These are phyloP conservation scores for Chromis chromis DNA, from an alignment of 2,797 vertebrate genomes.

Conservation along the genomic window DNA sequence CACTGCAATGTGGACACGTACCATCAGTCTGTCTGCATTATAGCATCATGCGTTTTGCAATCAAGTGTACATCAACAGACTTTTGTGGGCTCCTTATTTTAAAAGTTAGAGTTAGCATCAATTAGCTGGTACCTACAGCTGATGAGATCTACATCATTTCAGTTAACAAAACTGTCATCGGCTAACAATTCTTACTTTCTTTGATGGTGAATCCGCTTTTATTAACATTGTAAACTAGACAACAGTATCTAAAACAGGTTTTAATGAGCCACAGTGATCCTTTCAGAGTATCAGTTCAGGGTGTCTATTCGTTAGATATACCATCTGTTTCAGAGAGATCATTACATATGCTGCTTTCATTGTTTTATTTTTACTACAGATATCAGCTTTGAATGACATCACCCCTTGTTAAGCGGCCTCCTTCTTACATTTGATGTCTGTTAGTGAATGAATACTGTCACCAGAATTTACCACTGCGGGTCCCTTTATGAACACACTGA, in stretches of 20 bases:
- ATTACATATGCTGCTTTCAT: conserved; percentile 9
- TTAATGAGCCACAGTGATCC: neutral
- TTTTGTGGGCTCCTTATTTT: neutral
- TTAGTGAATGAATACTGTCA: conserved; percentile 18
- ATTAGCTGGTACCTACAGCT: neutral
- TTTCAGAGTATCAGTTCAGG: neutral
- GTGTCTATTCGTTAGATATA: neutral
- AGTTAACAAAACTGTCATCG: no score
- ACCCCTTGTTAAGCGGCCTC: conserved; percentile 15
- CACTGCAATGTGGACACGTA: no score
- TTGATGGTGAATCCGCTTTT: neutral
- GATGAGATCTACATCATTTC: no score
- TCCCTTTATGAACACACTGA: conserved; percentile 35
- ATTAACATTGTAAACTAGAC: neutral
- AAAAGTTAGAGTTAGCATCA: neutral
- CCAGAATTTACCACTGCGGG: neutral
- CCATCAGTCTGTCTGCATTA: no score
- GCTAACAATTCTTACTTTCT: neutral
- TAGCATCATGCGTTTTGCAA: no score
- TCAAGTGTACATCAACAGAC: neutral
- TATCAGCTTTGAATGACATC: conserved; percentile 39
- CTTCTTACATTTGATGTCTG: conserved; percentile 13
- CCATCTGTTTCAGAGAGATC: neutral
- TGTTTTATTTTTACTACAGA: conserved; percentile 19
- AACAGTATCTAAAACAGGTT: neutral